These are phyloP conservation scores for Papilio gigon DNA, from an alignment of 2,888 invertebrate genomes.

Conservation along the genomic window DNA sequence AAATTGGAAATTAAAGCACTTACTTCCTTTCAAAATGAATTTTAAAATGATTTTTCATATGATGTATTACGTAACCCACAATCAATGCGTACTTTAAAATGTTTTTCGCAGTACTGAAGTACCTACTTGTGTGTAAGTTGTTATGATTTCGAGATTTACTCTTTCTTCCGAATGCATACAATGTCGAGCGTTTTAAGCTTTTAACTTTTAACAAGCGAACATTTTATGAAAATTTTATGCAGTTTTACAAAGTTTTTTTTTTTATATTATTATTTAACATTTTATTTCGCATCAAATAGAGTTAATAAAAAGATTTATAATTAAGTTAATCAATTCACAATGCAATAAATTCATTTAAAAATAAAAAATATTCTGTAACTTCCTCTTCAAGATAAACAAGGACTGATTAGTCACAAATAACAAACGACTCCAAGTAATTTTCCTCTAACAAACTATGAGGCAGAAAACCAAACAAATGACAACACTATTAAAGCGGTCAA, in stretches of 20 bases:
- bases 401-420: too few relatives aligned
- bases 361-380: too few relatives aligned
- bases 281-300: background rate
- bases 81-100: background rate
- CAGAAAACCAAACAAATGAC: too few relatives aligned
- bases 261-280: too few relatives aligned
- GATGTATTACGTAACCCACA: background rate
- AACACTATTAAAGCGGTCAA: too few relatives aligned
- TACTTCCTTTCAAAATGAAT: too few relatives aligned
- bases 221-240: background rate
- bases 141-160: background rate
- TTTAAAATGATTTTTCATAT: too few relatives aligned
- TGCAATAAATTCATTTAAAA: too few relatives aligned
- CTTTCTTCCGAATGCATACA: constrained; percentile 3
- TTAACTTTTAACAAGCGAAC: constrained; percentile 14
- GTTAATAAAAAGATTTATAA: background rate
- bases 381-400: too few relatives aligned
- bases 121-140: background rate
- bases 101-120: background rate
- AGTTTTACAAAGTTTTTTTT: background rate
- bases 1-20: too few relatives aligned
- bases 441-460: too few relatives aligned
- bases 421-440: too few relatives aligned
- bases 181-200: constrained; percentile 9
- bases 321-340: background rate